Evolutionary conservation across 2,113 vertebrate species (phyloP).

Genomic region (Chaetodon trifascialis): DNA sequence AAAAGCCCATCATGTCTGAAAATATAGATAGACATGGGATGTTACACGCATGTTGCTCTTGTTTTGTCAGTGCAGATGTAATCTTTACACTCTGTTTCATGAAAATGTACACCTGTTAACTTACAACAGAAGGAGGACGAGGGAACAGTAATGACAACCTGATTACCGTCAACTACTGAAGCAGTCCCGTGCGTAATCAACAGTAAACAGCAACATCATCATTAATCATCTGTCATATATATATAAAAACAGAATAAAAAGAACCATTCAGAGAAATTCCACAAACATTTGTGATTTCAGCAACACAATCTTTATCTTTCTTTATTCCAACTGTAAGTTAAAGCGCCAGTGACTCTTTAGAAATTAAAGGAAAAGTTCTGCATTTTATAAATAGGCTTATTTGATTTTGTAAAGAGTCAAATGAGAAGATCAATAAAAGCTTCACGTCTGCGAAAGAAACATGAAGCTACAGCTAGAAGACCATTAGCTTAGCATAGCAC

Average conservation of each 20-base stretch:
- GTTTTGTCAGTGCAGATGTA: slow-evolving; percentile 36
- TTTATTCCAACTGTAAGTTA: slow-evolving; percentile 45
- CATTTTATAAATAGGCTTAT: not conserved
- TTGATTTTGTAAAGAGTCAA: not conserved
- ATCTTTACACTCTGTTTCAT: slow-evolving; percentile 41
- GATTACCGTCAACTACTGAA: slow-evolving; percentile 41
- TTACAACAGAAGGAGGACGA: slow-evolving; percentile 34
- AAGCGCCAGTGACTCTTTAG: slow-evolving; percentile 40
- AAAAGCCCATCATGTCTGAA: slow-evolving; percentile 6
- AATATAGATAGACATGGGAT: slow-evolving; percentile 9
- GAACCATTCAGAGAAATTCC: slow-evolving; percentile 48
- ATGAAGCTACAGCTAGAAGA: not conserved
- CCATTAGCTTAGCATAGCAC: not conserved
- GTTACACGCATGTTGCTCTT: not conserved
- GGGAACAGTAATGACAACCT: slow-evolving; percentile 25
- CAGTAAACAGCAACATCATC: slow-evolving; percentile 37
- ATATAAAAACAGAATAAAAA: slow-evolving; percentile 34
- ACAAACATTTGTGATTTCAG: slow-evolving; percentile 39
- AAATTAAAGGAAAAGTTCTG: slow-evolving; percentile 19
- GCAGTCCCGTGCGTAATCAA: slow-evolving; percentile 13
- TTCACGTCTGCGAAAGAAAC: not conserved
- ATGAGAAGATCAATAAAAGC: not conserved
- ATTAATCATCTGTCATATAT: not conserved
- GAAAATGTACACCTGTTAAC: slow-evolving; percentile 23
- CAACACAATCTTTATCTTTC: slow-evolving; percentile 33